Conservation (phyloP, 2,888 invertebrate genomes). For the Argyresthia albistria region DNA sequence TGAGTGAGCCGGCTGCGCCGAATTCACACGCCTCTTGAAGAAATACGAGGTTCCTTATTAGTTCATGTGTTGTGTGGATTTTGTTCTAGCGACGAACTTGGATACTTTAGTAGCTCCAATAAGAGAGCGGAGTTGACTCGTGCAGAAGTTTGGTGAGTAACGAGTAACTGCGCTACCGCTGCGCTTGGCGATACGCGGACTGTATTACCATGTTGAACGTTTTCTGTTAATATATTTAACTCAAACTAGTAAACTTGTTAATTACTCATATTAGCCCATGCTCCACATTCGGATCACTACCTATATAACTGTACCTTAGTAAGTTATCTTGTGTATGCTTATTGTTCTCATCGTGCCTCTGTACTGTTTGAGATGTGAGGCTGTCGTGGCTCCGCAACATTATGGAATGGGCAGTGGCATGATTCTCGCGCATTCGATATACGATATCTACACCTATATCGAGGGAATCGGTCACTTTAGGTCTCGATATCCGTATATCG, state of each 20-base stretch:
- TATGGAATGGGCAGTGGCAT: too few relatives aligned
- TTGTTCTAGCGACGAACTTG: constrained; percentile 12
- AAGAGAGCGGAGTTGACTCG: not conserved
- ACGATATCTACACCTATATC: too few relatives aligned
- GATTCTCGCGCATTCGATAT: too few relatives aligned
- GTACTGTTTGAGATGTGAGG: not conserved
- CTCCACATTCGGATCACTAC: too few relatives aligned
- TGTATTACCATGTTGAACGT: not conserved
- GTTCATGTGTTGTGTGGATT: constrained; percentile 25
- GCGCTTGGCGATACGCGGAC: too few relatives aligned
- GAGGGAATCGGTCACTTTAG: too few relatives aligned
- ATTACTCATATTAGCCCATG: too few relatives aligned
- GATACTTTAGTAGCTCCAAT: constrained; percentile 31
- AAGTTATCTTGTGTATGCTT: not conserved
- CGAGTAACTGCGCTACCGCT: too few relatives aligned
- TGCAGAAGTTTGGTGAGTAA: not conserved
- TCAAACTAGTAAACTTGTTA: too few relatives aligned
- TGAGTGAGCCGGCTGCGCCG: constrained; percentile 39
- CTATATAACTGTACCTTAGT: not conserved
- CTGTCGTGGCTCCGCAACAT: too few relatives aligned
- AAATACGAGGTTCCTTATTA: constrained; percentile 51
- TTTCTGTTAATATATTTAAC: not conserved
- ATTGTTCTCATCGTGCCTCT: not conserved
- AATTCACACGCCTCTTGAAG: constrained; percentile 38
- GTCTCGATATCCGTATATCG: too few relatives aligned